phyloP scores from a whole-genome alignment of 2,113 vertebrate genomes.

The Oryzias melastigma region DNA sequence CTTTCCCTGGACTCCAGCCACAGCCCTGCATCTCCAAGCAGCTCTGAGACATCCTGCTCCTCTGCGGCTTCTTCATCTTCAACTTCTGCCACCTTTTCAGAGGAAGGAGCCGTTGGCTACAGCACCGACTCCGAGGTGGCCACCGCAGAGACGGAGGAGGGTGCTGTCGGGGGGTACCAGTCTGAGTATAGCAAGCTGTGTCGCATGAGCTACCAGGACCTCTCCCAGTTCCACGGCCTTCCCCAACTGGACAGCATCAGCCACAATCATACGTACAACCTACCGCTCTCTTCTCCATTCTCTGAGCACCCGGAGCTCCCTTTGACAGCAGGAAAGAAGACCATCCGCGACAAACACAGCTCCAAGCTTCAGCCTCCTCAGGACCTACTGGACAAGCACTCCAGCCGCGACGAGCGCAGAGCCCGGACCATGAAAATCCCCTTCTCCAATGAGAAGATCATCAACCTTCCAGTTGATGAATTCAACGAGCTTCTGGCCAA shows the following conservation, averaged over 20 bases:
- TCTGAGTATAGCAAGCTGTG: constrained; percentile 95
- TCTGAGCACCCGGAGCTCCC: constrained; percentile 77
- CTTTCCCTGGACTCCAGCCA: constrained; percentile 96
- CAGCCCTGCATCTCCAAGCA: constrained; percentile 94
- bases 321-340: constrained; percentile 78
- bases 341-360: constrained; percentile 80
- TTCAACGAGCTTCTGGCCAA: constrained; percentile 98
- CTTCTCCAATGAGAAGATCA: constrained; percentile 97
- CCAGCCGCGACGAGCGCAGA: constrained; percentile 92
- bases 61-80: constrained; percentile 84
- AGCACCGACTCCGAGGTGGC: constrained; percentile 93
- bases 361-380: constrained; percentile 67
- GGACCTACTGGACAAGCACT: constrained; percentile 89
- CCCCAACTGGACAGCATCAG: constrained; percentile 91
- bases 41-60: constrained; percentile 91
- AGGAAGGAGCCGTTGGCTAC: constrained; percentile 97
- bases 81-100: constrained; percentile 89
- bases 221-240: constrained; percentile 86
- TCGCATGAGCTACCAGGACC: constrained; percentile 97
- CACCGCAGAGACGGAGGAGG: constrained; percentile 86
- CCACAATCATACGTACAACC: constrained; percentile 98
- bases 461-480: constrained; percentile 96
- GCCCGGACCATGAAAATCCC: constrained; percentile 97
- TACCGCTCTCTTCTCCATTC: constrained; percentile 78
- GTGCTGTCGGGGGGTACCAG: constrained; percentile 90